phyloP scores from a whole-genome alignment of 2,797 vertebrate genomes.

The Rhinogobio ventralis region DNA sequence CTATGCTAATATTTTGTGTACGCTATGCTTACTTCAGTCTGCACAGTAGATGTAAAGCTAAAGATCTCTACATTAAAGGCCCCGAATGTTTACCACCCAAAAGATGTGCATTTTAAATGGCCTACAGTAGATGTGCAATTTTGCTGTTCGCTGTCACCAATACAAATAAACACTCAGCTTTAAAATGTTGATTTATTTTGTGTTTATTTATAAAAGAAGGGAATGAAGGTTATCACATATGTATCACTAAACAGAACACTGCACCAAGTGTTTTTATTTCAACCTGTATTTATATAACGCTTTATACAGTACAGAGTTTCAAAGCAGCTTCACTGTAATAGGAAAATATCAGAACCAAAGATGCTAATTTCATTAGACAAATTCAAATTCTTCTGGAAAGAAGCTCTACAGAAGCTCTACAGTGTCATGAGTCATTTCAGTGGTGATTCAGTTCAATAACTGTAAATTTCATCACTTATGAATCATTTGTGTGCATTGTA shows the following conservation, averaged over 20 bases:
- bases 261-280: neutral
- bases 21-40: conserved; percentile 19
- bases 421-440: too few relatives aligned
- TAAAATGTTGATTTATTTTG: conserved; percentile 23
- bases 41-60: conserved; percentile 27
- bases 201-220: neutral
- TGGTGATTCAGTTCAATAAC: too few relatives aligned
- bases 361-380: too few relatives aligned
- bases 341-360: too few relatives aligned
- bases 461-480: too few relatives aligned
- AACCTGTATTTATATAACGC: too few relatives aligned
- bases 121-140: conserved; percentile 65
- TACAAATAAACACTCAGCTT: conserved; percentile 74
- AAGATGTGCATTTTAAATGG: conserved; percentile 73
- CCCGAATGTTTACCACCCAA: conserved; percentile 48
- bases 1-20: conserved; percentile 29
- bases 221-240: neutral
- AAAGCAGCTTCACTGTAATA: too few relatives aligned
- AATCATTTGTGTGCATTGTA: neutral
- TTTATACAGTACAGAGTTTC: too few relatives aligned
- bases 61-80: conserved; percentile 37
- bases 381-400: too few relatives aligned
- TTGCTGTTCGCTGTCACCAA: conserved; percentile 69
- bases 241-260: neutral
- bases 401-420: too few relatives aligned